A percentile compares a stretch with the other conserved stretches of the same genome.
phyloP scores from a whole-genome alignment of 2,797 vertebrate genomes.

The Columba guinea region DNA sequence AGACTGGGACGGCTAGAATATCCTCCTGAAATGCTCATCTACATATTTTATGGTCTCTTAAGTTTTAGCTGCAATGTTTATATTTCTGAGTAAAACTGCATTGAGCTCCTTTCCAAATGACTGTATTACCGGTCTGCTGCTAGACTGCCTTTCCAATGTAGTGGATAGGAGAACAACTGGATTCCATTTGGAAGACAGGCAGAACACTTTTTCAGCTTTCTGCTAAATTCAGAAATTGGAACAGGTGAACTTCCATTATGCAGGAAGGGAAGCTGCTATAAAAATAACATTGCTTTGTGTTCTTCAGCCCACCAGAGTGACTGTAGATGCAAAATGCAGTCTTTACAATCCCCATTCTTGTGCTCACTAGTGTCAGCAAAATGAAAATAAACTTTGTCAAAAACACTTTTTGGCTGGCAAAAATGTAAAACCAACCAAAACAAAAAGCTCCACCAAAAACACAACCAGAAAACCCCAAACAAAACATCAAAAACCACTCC shows the following conservation, averaged over 20 bases:
- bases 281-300: not conserved
- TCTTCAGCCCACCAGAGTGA: not conserved
- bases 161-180: not conserved
- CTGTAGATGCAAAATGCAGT: not conserved
- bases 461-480: not conserved
- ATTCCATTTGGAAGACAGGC: not conserved
- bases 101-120: not conserved
- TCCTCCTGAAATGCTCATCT: not conserved
- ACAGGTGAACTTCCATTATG: fast-evolving
- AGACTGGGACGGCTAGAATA: not conserved
- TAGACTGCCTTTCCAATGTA: not conserved
- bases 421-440: not conserved
- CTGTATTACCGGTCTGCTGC: not conserved
- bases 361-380: not conserved
- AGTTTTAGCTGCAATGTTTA: not conserved
- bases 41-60: not conserved
- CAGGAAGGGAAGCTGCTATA: not conserved
- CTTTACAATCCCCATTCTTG: not conserved
- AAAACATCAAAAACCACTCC: not conserved
- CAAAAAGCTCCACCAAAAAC: not conserved
- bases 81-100: not conserved
- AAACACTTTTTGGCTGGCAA: fast-evolving
- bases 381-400: not conserved
- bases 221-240: not conserved
- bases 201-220: not conserved